Base-by-base conservation (phyloP, 2,113 vertebrate genomes). In the Daphoenositta chrysoptera region DNA sequence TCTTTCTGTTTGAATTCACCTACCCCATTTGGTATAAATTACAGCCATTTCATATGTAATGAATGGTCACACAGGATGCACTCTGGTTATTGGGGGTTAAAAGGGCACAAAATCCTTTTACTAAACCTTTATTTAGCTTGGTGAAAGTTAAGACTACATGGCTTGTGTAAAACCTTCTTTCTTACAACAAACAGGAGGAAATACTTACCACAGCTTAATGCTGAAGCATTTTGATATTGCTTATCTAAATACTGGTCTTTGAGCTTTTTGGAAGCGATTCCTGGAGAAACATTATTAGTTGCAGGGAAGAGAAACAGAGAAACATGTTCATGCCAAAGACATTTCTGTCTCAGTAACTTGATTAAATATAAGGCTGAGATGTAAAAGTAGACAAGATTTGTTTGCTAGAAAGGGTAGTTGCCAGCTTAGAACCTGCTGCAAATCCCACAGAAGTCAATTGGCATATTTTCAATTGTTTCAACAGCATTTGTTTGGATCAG, bases 21-120 rank as follows among this genome's bases (percentile, higher is more conserved):
- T 97, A 97, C 96, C 96, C 97, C 96, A 94, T 97, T 98, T 98
- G 98, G 98, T 97, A 97, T 96, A 97, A 98, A 98, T 99, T 98
- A 98, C 97, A 97, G 96, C 81, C 61, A 40, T 85, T 90, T 87
- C 89, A 64, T 93, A 86, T 65, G 94, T 94, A 97, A 98, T 97
- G 97, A 96, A 97, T 94, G 97, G 97, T 98, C 97, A 97, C 96
- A 81, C 50, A 83, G 93, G 97, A 98, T 96, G 91, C 80, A 79
- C 93, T 95, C 70, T 64, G 81, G 86, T 95, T 93, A 87, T 95
- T 89, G 73, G 63, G 42, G 84, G 83, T 97, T 94, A 96, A 96
- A 97, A 97, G 94, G 95, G 80, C 84, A 96, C 73, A 86, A 89
- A 96, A 86, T 77, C 94, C 93, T 87, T 95, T 96, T 94, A 93